Conservation (phyloP, 2,113 vertebrate species). For the Aramus guarauna region DNA sequence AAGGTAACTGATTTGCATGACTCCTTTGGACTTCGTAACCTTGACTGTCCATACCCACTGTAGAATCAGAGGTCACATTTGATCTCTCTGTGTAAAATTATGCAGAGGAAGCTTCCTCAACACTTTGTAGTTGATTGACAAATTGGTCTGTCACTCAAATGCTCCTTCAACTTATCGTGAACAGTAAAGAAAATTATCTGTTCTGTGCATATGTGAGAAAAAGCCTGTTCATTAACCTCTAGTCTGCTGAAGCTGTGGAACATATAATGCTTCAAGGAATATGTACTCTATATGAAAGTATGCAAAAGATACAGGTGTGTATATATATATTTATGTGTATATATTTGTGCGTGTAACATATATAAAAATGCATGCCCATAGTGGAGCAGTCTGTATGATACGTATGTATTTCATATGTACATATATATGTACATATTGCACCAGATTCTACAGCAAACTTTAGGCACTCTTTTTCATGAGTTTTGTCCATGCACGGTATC, state of each 20-base stretch:
- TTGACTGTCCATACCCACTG: constrained; percentile 34
- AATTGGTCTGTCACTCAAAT: constrained; percentile 77
- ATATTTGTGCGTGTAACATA: not conserved
- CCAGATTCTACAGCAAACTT: not conserved
- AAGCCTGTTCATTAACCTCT: constrained; percentile 66
- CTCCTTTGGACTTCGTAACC: constrained; percentile 27
- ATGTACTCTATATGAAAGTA: not conserved
- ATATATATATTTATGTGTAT: not conserved
- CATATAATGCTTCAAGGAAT: not conserved
- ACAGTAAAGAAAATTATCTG: constrained; percentile 75
- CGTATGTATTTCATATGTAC: not conserved
- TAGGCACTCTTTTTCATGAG: not conserved
- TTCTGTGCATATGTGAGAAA: constrained; percentile 68
- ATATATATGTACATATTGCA: not conserved
- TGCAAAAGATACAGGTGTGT: not conserved
- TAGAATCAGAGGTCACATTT: constrained; percentile 62
- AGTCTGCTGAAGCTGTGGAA: constrained; percentile 45
- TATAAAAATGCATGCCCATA: not conserved
- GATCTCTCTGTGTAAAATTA: constrained; percentile 66
- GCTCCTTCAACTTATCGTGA: constrained; percentile 69
- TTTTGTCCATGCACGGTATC: not conserved
- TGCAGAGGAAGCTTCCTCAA: constrained; percentile 65
- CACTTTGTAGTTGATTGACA: constrained; percentile 72
- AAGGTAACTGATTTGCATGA: constrained; percentile 21
- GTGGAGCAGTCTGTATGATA: not conserved